These are phyloP conservation scores for Xestoiulus laeticollis DNA, from an alignment of 2,888 invertebrate species.

Conservation along the genomic window DNA sequence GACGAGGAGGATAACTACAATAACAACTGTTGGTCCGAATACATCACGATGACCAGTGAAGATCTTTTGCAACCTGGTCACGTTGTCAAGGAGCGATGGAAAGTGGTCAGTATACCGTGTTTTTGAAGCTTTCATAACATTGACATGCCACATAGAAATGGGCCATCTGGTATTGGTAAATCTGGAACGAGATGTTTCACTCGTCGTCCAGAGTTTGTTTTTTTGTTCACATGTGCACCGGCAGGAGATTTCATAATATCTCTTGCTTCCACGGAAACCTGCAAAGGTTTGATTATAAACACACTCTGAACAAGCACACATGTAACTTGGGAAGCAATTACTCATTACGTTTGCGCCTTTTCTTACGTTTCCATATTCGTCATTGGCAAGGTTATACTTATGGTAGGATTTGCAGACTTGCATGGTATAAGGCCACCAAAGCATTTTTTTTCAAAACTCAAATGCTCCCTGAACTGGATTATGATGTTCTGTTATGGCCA, in stretches of 20 bases:
- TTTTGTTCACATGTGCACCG: neutral
- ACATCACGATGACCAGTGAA: constrained; percentile 82
- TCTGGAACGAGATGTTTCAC: neutral
- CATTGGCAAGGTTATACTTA: neutral
- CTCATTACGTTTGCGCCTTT: neutral
- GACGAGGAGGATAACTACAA: constrained; percentile 53
- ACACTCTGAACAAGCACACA: neutral
- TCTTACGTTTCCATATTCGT: constrained; percentile 7
- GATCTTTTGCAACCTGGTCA: constrained; percentile 95
- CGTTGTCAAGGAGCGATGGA: constrained; percentile 98
- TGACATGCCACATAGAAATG: neutral
- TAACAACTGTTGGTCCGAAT: constrained; percentile 56
- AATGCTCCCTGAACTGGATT: neutral
- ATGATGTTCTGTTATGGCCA: neutral
- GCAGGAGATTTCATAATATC: neutral
- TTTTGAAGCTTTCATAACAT: neutral
- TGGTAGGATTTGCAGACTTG: neutral
- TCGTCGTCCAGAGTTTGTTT: neutral
- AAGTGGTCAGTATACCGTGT: constrained; percentile 76
- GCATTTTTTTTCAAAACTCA: neutral
- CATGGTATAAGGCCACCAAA: neutral
- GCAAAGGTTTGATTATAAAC: neutral
- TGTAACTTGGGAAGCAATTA: neutral
- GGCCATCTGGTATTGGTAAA: neutral
- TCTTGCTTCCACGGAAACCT: neutral